Percentiles rank a stretch among this genome's conserved stretches.
phyloP scores from a whole-genome alignment of 2,888 invertebrate genomes.

The Keiferia lycopersicella region DNA sequence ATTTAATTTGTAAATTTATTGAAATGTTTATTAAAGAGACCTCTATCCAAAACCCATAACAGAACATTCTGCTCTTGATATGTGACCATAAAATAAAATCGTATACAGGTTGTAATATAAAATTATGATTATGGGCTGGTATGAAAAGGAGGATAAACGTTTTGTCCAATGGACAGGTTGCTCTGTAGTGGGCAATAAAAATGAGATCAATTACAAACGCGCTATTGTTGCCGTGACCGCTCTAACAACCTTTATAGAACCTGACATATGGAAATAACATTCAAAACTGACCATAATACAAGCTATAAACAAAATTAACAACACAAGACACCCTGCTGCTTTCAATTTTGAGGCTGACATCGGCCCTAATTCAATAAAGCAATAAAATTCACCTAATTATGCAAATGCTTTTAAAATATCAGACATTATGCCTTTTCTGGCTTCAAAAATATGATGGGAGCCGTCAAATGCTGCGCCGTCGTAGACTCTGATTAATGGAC shows the following conservation, averaged over 20 bases:
- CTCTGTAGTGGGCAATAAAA: conserved; percentile 60
- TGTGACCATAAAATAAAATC: conserved; percentile 25
- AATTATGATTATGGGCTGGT: conserved; percentile 27
- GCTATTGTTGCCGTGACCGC: conserved; percentile 70
- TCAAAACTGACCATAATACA: conserved; percentile 76
- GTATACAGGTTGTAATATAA: conserved; percentile 23
- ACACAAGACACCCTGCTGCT: conserved; percentile 76
- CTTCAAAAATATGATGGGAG: conserved; percentile 68
- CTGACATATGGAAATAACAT: conserved; percentile 74
- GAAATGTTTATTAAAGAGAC: conserved; percentile 11
- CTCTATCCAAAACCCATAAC: conserved; percentile 16
- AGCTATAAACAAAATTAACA: conserved; percentile 82
- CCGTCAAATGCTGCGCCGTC: conserved; percentile 63
- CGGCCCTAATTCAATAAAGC: conserved; percentile 81
- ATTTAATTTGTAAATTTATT: conserved; percentile 23
- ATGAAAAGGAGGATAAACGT: conserved; percentile 38
- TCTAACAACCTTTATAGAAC: conserved; percentile 74
- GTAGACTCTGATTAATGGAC: conserved; percentile 67
- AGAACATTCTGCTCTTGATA: conserved; percentile 25
- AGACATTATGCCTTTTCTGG: conserved; percentile 68
- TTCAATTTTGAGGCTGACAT: conserved; percentile 80
- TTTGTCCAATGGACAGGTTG: conserved; percentile 38
- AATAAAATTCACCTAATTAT: conserved; percentile 82
- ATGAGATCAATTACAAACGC: conserved; percentile 72
- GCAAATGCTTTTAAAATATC: conserved; percentile 78